phyloP scores from a whole-genome alignment of 2,797 vertebrate genomes.

The Sebastes matsubarae region DNA sequence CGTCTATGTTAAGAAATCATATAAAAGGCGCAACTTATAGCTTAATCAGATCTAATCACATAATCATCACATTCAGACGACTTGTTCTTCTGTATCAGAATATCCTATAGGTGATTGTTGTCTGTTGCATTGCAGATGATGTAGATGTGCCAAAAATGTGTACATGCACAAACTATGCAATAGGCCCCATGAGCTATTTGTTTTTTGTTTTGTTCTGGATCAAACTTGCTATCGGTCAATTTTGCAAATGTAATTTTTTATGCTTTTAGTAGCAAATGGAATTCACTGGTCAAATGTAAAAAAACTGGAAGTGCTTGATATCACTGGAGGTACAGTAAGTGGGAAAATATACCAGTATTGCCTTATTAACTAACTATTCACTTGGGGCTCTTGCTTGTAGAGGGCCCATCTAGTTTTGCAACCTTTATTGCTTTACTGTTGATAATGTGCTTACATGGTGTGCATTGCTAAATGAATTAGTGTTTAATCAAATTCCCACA shows the following conservation, averaged over 20 bases:
- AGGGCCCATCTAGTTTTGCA: neutral
- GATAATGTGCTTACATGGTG: neutral
- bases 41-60: neutral
- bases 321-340: neutral
- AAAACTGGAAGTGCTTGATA: neutral
- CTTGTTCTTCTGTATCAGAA: neutral
- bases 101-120: neutral
- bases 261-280: neutral
- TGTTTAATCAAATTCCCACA: constrained; percentile 19
- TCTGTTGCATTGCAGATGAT: neutral
- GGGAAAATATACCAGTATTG: neutral
- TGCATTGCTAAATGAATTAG: constrained; percentile 3
- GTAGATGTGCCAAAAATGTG: neutral
- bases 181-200: neutral
- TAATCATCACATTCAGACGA: neutral
- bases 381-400: neutral
- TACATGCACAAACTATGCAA: neutral
- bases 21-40: neutral
- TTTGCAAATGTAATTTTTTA: neutral
- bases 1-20: neutral
- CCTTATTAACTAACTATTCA: neutral
- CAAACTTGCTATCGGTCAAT: neutral
- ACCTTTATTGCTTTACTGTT: neutral
- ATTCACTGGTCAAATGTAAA: neutral
- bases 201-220: too few relatives aligned